Conservation (phyloP, 2,113 vertebrate species). For the Cairina moschata region DNA sequence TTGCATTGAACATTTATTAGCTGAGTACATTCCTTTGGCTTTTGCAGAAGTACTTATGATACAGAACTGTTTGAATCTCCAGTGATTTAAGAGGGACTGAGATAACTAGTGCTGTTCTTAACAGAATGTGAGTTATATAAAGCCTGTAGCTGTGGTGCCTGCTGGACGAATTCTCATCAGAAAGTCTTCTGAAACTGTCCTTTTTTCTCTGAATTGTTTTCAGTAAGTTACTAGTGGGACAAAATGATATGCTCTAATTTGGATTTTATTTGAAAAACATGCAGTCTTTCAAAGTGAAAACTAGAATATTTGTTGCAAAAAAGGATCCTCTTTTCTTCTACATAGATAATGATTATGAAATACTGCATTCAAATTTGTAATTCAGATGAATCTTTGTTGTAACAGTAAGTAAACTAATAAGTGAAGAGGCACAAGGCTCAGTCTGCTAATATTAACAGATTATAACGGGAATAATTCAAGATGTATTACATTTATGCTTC, state of each 20-base stretch:
- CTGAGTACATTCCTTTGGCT: neutral
- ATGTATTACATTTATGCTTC: neutral
- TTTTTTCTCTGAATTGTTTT: neutral
- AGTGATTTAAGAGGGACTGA: neutral
- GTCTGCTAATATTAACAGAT: neutral
- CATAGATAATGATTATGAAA: neutral
- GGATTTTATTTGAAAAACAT: neutral
- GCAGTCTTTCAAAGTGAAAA: neutral
- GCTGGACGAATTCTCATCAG: neutral
- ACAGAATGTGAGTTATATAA: neutral
- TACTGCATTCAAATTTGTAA: neutral
- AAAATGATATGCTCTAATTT: neutral
- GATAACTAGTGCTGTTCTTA: neutral
- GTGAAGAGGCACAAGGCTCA: neutral
- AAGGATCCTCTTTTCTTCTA: neutral
- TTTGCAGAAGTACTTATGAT: neutral
- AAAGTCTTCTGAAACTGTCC: neutral
- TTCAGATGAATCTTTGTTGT: neutral
- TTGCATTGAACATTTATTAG: neutral
- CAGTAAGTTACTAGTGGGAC: neutral
- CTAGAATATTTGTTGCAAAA: neutral
- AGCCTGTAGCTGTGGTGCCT: neutral
- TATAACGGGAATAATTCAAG: neutral
- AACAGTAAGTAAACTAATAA: neutral
- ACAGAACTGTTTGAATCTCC: neutral